Evolutionary conservation across 2,113 vertebrate species (phyloP).

Genomic region (Psittacara wagleri): DNA sequence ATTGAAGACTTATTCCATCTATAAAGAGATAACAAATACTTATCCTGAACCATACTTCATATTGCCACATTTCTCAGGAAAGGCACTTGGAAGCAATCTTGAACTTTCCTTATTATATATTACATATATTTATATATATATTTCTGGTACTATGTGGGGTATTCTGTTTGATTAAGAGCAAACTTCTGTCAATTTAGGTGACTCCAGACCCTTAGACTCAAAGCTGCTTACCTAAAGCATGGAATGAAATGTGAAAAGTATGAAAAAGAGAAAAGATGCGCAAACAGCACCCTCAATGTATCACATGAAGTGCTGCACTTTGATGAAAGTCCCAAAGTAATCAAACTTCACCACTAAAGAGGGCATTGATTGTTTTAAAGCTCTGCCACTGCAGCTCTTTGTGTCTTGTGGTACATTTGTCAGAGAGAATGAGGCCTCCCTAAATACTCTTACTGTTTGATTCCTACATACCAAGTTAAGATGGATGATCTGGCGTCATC

Average conservation of each 20-base stretch:
- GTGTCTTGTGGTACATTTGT: not conserved
- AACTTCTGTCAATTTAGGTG: not conserved
- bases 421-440: not conserved
- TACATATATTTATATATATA: not conserved
- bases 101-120: not conserved
- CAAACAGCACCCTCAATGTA: not conserved
- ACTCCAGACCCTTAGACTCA: not conserved
- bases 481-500: not conserved
- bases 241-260: fast-evolving
- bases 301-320: not conserved
- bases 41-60: not conserved
- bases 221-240: not conserved
- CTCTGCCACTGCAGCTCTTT: not conserved
- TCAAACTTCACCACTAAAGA: not conserved
- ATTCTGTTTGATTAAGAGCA: not conserved
- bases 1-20: not conserved
- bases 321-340: not conserved
- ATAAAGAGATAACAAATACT: not conserved
- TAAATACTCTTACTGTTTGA: not conserved
- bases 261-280: not conserved
- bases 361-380: not conserved
- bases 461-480: not conserved
- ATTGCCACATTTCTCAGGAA: not conserved
- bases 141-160: fast-evolving
- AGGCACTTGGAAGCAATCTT: not conserved